A percentile compares a stretch with the other conserved stretches of the same genome.
phyloP scores from a whole-genome alignment of 2,113 vertebrate species.

The Lates calcarifer region DNA sequence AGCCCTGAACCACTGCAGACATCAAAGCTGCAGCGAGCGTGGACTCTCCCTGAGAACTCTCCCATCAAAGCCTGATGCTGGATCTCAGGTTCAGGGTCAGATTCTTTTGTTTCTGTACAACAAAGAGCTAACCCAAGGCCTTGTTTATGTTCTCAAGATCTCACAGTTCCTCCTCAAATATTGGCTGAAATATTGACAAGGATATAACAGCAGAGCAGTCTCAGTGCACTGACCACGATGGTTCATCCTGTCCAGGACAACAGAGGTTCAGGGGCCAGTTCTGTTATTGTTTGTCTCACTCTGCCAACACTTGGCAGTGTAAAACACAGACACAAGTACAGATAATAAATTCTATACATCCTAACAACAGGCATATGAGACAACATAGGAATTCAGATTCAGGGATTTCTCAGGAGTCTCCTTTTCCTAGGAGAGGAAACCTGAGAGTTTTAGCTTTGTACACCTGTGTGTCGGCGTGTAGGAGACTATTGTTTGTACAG shows the following conservation, averaged over 20 bases:
- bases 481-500: background rate
- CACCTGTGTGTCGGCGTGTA: no score
- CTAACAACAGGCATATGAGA: background rate
- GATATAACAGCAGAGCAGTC: conserved; percentile 7
- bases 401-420: background rate
- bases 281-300: background rate
- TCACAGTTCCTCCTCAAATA: conserved; percentile 42
- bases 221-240: background rate
- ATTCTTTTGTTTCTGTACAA: conserved; percentile 50
- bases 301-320: background rate
- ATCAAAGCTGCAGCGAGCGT: conserved; percentile 56
- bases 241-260: conserved; percentile 7
- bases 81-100: conserved; percentile 35
- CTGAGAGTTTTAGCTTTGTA: background rate
- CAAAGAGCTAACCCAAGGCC: conserved; percentile 45
- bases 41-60: conserved; percentile 24
- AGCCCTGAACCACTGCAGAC: conserved; percentile 42
- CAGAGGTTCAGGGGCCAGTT: background rate
- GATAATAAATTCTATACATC: background rate
- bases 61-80: conserved; percentile 40
- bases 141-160: conserved; percentile 41
- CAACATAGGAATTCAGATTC: background rate
- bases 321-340: background rate
- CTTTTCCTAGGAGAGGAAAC: background rate
- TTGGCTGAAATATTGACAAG: conserved; percentile 52